A percentile compares a stretch with the other conserved stretches of the same genome.
Conservation (phyloP, 2,797 vertebrate species). For the Pseudochromis fuscus region DNA sequence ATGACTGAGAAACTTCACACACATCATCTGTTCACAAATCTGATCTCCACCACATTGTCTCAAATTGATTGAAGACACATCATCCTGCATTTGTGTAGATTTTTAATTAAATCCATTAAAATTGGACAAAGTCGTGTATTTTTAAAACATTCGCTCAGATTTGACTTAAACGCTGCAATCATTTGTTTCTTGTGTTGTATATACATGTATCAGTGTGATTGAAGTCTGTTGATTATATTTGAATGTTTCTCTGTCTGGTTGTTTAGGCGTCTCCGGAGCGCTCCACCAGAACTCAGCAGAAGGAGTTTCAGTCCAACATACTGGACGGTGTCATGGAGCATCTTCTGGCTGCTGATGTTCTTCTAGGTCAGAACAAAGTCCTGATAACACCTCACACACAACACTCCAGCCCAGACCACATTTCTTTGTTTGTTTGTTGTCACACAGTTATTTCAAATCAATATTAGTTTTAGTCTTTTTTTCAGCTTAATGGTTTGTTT, state of each 20-base stretch:
- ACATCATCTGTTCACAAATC: too few relatives aligned
- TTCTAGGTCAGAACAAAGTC: conserved; percentile 87
- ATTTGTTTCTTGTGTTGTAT: too few relatives aligned
- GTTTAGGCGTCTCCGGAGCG: conserved; percentile 96
- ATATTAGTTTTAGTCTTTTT: neutral
- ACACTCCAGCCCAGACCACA: neutral
- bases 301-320: conserved; percentile 98
- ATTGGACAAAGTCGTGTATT: too few relatives aligned
- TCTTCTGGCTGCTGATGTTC: conserved; percentile 95
- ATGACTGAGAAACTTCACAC: too few relatives aligned
- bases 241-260: neutral
- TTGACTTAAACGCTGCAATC: too few relatives aligned
- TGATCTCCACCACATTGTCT: too few relatives aligned
- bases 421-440: neutral
- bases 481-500: too few relatives aligned
- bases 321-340: conserved; percentile 99
- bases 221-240: neutral
- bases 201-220: too few relatives aligned
- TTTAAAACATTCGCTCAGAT: too few relatives aligned
- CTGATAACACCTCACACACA: neutral
- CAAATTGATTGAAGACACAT: too few relatives aligned
- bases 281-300: conserved; percentile 97
- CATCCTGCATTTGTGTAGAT: too few relatives aligned
- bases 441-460: neutral
- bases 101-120: too few relatives aligned